A percentile compares a stretch with the other conserved stretches of the same genome.
These are phyloP conservation scores for Drosophila dives DNA, from an alignment of 2,888 invertebrate genomes.

Conservation along the genomic window DNA sequence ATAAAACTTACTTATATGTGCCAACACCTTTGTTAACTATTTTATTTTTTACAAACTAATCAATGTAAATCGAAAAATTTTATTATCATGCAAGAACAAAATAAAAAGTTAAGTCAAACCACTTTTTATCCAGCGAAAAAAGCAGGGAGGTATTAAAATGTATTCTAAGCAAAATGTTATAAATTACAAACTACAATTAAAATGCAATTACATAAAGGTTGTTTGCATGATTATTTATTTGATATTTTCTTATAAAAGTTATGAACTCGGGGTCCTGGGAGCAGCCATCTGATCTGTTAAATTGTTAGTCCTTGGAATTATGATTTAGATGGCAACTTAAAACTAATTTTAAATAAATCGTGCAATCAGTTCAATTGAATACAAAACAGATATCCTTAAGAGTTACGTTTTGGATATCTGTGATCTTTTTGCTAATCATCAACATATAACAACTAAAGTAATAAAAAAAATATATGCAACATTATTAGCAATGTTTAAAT, in stretches of 20 bases:
- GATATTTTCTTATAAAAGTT: conserved; percentile 34
- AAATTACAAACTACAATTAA: conserved; percentile 60
- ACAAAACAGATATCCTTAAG: conserved; percentile 26
- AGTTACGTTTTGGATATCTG: conserved; percentile 8
- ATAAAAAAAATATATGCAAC: conserved; percentile 3
- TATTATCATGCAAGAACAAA: conserved; percentile 33
- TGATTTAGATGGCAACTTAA: conserved; percentile 40
- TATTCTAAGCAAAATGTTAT: conserved; percentile 18
- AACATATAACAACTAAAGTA: conserved; percentile 13
- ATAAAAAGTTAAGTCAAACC: not conserved
- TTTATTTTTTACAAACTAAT: conserved; percentile 54
- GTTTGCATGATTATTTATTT: conserved; percentile 68
- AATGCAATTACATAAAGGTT: conserved; percentile 60
- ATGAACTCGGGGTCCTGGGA: conserved; percentile 32
- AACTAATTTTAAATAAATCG: conserved; percentile 44
- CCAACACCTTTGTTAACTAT: conserved; percentile 31
- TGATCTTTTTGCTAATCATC: not conserved
- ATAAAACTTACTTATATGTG: conserved; percentile 18
- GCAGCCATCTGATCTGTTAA: conserved; percentile 34
- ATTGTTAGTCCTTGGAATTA: conserved; percentile 31
- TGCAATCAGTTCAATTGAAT: conserved; percentile 46
- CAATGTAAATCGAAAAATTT: conserved; percentile 23
- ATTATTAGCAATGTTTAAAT: conserved; percentile 19
- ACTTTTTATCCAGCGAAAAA: conserved; percentile 16
- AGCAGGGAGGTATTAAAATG: conserved; percentile 8